Conservation (phyloP, 2,888 invertebrate genomes). For the Andrena trimmerana region DNA sequence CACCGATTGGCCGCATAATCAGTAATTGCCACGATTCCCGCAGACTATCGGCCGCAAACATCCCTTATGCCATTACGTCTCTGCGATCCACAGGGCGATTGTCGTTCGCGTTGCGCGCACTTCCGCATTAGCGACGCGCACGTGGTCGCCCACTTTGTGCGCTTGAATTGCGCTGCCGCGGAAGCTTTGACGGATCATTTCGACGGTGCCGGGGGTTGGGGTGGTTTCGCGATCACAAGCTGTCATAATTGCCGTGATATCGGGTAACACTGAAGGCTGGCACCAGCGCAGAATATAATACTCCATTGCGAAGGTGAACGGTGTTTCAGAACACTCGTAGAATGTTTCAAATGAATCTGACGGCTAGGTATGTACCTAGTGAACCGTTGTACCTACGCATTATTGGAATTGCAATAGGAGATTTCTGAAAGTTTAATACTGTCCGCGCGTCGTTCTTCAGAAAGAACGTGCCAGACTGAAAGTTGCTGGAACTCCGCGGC, state of each 20-base stretch:
- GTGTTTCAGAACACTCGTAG: too few species aligned
- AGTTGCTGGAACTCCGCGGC: not conserved
- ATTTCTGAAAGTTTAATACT: conserved; percentile 1
- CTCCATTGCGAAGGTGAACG: too few species aligned
- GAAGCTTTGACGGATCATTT: not conserved
- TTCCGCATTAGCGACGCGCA: not conserved
- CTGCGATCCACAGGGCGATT: conserved; percentile 34
- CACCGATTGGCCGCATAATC: conserved; percentile 75
- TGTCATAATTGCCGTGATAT: too few species aligned
- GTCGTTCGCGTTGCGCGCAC: not conserved
- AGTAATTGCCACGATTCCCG: conserved; percentile 73
- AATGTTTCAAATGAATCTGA: too few species aligned
- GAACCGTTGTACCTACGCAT: conserved; percentile 6
- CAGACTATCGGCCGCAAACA: conserved; percentile 66
- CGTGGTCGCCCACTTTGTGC: not conserved
- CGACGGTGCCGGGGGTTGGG: not conserved
- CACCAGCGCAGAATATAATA: too few species aligned
- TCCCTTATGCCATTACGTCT: conserved; percentile 57
- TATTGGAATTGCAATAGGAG: conserved; percentile 29
- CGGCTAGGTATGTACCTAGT: not conserved
- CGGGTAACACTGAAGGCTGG: too few species aligned
- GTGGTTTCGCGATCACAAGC: too few species aligned
- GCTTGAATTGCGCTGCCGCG: not conserved
- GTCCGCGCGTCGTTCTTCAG: not conserved
- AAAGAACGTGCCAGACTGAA: not conserved